Conservation (phyloP, 2,888 invertebrate species). For the Zygaena filipendulae region DNA sequence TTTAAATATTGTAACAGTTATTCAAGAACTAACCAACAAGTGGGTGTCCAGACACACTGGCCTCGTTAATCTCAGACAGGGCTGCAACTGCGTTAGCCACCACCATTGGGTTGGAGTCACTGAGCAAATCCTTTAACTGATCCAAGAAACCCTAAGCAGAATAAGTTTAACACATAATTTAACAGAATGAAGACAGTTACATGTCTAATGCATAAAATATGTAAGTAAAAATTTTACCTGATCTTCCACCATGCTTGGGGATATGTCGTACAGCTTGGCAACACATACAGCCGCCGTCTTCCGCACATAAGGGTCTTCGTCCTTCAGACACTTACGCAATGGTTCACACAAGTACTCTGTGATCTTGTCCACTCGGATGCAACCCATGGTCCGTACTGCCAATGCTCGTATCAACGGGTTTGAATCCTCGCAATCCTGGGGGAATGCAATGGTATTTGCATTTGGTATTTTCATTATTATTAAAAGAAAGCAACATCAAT, state of each 20-base stretch:
- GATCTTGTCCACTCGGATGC: constrained; percentile 99
- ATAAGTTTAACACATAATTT: not conserved
- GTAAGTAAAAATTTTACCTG: too few species aligned
- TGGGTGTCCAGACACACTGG: constrained; percentile 93
- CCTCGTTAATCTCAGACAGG: constrained; percentile 97
- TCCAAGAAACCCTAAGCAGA: constrained; percentile 88
- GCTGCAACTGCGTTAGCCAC: constrained; percentile 99
- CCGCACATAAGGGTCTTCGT: constrained; percentile 97
- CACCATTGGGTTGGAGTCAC: constrained; percentile 99
- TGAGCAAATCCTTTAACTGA: constrained; percentile 94
- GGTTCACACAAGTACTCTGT: constrained; percentile 99
- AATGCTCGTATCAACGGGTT: constrained; percentile 98
- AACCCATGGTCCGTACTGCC: constrained; percentile 99
- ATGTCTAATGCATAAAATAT: constrained; percentile 1
- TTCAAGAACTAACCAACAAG: constrained; percentile 82
- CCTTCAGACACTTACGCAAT: constrained; percentile 91
- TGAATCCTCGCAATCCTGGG: constrained; percentile 98
- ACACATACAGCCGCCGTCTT: constrained; percentile 99
- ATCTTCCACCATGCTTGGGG: constrained; percentile 74
- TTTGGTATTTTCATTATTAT: constrained; percentile 32
- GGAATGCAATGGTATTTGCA: constrained; percentile 20
- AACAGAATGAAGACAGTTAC: not conserved
- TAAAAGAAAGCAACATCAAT: constrained; percentile 44
- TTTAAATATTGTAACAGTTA: too few species aligned
- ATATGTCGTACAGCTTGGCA: constrained; percentile 98